phyloP scores from a whole-genome alignment of 2,888 invertebrate genomes.

The Lingula anatina region DNA sequence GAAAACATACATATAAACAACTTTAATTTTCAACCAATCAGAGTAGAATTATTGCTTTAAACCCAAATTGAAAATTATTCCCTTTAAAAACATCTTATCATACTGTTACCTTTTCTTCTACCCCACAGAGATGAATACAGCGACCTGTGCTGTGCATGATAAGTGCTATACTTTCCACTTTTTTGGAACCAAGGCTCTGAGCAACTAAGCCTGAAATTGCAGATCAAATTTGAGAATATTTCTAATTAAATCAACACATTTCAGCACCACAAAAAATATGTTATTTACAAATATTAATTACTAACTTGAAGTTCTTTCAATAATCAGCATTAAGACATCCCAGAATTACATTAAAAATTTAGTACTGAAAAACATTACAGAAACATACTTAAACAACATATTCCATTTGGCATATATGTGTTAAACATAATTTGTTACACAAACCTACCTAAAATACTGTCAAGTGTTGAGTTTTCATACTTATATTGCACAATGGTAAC shows the following conservation, averaged over 20 bases:
- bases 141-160: conserved; percentile 45
- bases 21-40: no score
- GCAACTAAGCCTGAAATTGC: conserved; percentile 22
- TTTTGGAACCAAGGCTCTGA: conserved; percentile 24
- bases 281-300: no score
- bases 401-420: no score
- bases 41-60: conserved; percentile 5
- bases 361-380: neutral
- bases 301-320: no score
- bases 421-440: neutral
- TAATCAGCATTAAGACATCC: no score
- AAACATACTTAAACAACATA: neutral
- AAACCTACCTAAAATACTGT: conserved; percentile 41
- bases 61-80: neutral
- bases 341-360: neutral
- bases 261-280: no score
- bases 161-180: conserved; percentile 46
- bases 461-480: conserved; percentile 49
- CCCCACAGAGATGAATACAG: conserved; percentile 43
- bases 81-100: neutral
- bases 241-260: neutral
- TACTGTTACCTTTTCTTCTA: conserved; percentile 46
- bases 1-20: no score
- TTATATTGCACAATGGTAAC: conserved; percentile 48
- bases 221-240: neutral